These are phyloP conservation scores for Erebia epiphron DNA, from an alignment of 2,888 invertebrate species.

Conservation along the genomic window DNA sequence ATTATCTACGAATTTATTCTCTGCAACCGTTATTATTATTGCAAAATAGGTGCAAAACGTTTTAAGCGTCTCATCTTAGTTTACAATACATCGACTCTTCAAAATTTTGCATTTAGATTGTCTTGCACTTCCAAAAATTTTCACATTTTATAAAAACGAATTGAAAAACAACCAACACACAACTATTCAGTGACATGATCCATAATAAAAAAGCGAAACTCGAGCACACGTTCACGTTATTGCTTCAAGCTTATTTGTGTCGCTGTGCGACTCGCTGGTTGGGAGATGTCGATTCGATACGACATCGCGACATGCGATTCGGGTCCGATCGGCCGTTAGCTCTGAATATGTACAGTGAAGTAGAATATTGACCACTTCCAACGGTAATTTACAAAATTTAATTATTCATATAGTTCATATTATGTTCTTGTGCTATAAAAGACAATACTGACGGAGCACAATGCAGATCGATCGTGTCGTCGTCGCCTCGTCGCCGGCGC, in stretches of 20 bases:
- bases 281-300: conserved; percentile 53
- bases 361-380: conserved; percentile 81
- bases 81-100: conserved; percentile 76
- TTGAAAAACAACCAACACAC: conserved; percentile 75
- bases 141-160: conserved; percentile 68
- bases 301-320: conserved; percentile 74
- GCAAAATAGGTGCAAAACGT: conserved; percentile 81
- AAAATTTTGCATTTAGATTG: conserved; percentile 72
- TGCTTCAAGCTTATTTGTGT: conserved; percentile 77
- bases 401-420: conserved; percentile 70
- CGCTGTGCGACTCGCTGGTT: conserved; percentile 63
- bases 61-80: conserved; percentile 74
- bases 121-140: conserved; percentile 64
- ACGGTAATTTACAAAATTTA: conserved; percentile 77
- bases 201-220: conserved; percentile 71
- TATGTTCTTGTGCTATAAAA: conserved; percentile 75
- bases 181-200: conserved; percentile 73
- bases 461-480: conserved; percentile 43
- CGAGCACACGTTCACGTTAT: conserved; percentile 74
- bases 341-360: conserved; percentile 80
- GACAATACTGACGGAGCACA: conserved; percentile 66
- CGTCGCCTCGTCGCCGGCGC: conserved; percentile 20
- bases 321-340: conserved; percentile 80
- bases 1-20: conserved; percentile 71
- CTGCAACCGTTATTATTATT: conserved; percentile 75